Percentiles rank a stretch among this genome's conserved stretches.
Conservation (phyloP, 2,888 invertebrate species). For the Tuta absoluta region DNA sequence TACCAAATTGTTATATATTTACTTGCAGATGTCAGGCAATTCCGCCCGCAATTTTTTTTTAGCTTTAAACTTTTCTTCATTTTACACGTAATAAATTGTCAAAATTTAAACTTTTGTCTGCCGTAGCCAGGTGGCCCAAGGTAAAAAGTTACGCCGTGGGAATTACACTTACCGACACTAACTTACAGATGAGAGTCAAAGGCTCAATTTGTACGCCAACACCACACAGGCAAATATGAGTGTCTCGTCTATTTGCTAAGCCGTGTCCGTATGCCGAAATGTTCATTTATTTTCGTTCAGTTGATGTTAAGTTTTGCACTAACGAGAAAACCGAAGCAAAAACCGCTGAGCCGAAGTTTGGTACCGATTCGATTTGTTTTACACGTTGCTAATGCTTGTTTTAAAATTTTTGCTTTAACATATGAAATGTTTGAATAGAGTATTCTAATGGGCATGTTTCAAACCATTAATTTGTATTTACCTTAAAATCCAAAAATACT, state of each 20-base stretch:
- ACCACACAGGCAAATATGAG: not conserved
- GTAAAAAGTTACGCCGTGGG: no score
- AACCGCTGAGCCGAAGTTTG: constrained; percentile 3
- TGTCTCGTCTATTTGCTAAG: not conserved
- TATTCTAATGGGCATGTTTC: not conserved
- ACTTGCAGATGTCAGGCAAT: no score
- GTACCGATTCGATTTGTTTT: not conserved
- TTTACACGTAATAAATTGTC: no score
- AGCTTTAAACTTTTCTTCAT: no score
- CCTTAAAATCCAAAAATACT: not conserved
- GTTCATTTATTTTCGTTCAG: constrained; percentile 11
- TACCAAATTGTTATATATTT: no score
- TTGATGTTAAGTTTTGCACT: constrained; percentile 7
- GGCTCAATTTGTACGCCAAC: no score
- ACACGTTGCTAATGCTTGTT: not conserved
- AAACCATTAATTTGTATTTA: not conserved
- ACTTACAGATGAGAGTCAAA: no score
- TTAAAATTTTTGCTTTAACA: not conserved
- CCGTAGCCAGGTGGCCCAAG: no score
- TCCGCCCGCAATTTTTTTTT: no score
- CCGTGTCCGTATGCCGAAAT: not conserved
- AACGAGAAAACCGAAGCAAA: constrained; percentile 11
- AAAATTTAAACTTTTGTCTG: no score
- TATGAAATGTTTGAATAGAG: not conserved
- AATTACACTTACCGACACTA: no score